Base-by-base conservation (phyloP, 2,113 vertebrate species). In the Motacilla tschutschensis region DNA sequence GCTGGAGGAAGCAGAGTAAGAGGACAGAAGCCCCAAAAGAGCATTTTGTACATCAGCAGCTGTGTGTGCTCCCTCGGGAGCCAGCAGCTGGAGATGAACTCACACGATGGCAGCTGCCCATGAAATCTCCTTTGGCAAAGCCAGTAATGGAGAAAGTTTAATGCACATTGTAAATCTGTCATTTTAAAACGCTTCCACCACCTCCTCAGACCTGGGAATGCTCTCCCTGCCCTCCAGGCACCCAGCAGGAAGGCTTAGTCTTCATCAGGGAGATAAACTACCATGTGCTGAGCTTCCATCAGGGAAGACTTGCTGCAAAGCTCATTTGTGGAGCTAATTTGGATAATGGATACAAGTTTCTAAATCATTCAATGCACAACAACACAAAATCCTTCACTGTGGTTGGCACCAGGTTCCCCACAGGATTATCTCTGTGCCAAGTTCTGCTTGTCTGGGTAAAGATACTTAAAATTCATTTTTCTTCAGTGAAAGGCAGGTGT, bases 81-180 rank as follows among this genome's bases (percentile, higher is more conserved):
- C 38, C 74, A 79, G 78, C 67, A 92, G 64, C 71, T 87, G 75
- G 78, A 74, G 64, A 74, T 64, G 60, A 82, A 79, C 41, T 65
- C 73, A 64, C 55, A 25, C 0, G 0, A 60, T 58, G 41, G 81
- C 79, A 92, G 57, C 79, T 91, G 90, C 79, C 48, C 47, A 44
- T 82, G 78, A 85, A 87, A 81, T 70, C 75, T 67, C 60, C 46
- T 66, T 66, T 84, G 75, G 41, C 60, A 88, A 91, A 88, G 44
- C 3, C 12, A 35, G 3, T 64, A n/a, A 79, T 33, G 16, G 44
- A 44, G 59, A 31, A 75, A n/a, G 10, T 75, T 82, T 73, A 73
- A 63, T 43, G 16, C 35, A 57, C 4, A 5, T 33, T n/a, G 41
- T 74, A 73, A 73, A 60, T 53, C 29, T 73, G 53, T 71, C 19